Evolutionary conservation across 2,888 invertebrate genomes (phyloP), one percentile per base, ranked within the genome.

Genomic region (Platycheirus rosarum): DNA sequence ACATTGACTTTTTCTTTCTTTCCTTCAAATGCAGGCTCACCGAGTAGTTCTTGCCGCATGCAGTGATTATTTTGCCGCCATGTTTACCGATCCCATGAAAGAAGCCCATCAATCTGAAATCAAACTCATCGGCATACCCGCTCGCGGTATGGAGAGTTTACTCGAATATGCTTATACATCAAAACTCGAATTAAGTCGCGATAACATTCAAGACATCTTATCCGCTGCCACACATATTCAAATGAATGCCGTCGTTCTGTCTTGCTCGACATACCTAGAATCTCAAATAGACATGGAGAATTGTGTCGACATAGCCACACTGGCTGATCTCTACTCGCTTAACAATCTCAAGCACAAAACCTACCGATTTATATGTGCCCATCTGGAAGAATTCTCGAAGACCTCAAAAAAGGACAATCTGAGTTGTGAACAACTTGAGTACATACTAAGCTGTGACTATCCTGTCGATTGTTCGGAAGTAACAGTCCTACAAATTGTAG

Each of bases 31-130:
- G 26, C 86, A 93, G 91, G 95, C 94, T 0, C 95, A 95, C 87
- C 92, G 94, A 82, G 94, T 93, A 0, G 94, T 95, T 0, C 89
- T 95, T 76, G 94, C 95, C 2, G 93, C 95, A 26, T 94, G 94
- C 86, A 94, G 94, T 86, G 94, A 94, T 86, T 95, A 95, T 86
- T 95, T 95, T 89, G 92, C 94, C 85, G 95, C 95, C 60, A 95
- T 95, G 95, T 95, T 95, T 86, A 94, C 94, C 0, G 93, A 89
- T 85, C 93, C 93, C 49, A 93, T 95, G 92, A 89, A 92, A 78
- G 95, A 95, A 88, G 92, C 94, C 20, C 91, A 92, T 14, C 93
- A 93, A 87, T 92, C 92, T 66, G 93, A 94, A 88, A 94, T 95
- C 6, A 91, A 91, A 78, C 88, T 95, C 32, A 93, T 93, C 86